These are phyloP conservation scores for Euclidia mi DNA, from an alignment of 2,888 invertebrate genomes.

Conservation along the genomic window DNA sequence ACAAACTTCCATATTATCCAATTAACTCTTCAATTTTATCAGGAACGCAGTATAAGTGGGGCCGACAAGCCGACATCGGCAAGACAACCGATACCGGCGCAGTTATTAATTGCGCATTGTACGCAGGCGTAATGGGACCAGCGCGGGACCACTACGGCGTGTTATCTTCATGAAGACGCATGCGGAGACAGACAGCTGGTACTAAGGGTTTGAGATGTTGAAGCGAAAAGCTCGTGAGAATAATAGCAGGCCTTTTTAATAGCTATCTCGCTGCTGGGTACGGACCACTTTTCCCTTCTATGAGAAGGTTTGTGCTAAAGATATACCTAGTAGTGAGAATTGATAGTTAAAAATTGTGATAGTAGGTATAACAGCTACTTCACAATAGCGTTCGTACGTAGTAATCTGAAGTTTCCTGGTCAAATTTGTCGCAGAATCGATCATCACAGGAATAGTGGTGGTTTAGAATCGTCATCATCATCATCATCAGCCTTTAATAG, in stretches of 20 bases:
- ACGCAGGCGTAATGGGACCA: conserved; percentile 60
- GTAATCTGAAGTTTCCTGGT: too few species aligned
- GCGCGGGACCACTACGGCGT: conserved; percentile 47
- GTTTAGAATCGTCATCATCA: too few species aligned
- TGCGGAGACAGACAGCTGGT: conserved; percentile 35
- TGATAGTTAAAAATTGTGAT: too few species aligned
- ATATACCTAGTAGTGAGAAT: too few species aligned
- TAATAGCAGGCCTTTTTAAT: neutral
- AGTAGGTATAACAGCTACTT: too few species aligned
- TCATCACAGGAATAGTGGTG: too few species aligned
- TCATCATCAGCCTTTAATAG: too few species aligned
- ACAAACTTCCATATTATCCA: conserved; percentile 27
- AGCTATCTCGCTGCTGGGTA: too few species aligned
- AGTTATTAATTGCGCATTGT: conserved; percentile 73
- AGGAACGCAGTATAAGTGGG: conserved; percentile 48
- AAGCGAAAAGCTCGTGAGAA: conserved; percentile 11
- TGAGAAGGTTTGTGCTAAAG: too few species aligned
- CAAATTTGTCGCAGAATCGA: too few species aligned
- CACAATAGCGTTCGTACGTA: too few species aligned
- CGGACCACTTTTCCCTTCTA: too few species aligned
- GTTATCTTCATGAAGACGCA: conserved; percentile 68
- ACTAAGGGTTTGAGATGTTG: conserved; percentile 14
- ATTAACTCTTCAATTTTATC: conserved; percentile 59
- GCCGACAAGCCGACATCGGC: conserved; percentile 44
- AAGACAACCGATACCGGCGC: conserved; percentile 50